A percentile compares a stretch with the other conserved stretches of the same genome.
Evolutionary conservation across 2,888 invertebrate species (phyloP).

Genomic region (Ophion costatus): DNA sequence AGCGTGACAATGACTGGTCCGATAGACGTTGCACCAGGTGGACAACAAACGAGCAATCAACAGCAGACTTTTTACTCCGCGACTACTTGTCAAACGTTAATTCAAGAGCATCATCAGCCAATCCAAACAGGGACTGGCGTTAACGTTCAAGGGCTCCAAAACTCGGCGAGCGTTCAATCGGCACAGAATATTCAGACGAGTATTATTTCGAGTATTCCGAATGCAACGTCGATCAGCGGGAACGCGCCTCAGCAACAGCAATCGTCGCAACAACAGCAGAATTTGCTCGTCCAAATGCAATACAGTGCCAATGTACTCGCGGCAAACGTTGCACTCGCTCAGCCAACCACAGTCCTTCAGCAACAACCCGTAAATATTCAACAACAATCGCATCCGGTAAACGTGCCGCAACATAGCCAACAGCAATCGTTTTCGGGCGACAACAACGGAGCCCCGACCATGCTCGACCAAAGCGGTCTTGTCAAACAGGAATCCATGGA

Average conservation of each 20-base stretch:
- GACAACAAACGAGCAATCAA: slow-evolving; percentile 47
- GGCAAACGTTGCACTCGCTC: slow-evolving; percentile 29
- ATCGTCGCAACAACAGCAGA: slow-evolving; percentile 63
- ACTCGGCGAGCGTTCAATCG: slow-evolving; percentile 71
- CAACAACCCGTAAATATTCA: slow-evolving; percentile 54
- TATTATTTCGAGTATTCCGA: slow-evolving; percentile 49
- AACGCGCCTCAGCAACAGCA: slow-evolving; percentile 49
- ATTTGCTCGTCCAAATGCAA: slow-evolving; percentile 65
- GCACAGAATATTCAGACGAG: slow-evolving; percentile 73
- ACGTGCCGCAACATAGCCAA: slow-evolving; percentile 56
- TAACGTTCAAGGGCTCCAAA: slow-evolving; percentile 75
- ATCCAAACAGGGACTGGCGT: slow-evolving; percentile 67
- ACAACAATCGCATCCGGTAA: slow-evolving; percentile 55
- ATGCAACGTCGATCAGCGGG: slow-evolving; percentile 39
- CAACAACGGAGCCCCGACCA: slow-evolving; percentile 69
- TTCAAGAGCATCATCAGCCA: slow-evolving; percentile 73
- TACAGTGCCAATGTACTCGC: slow-evolving; percentile 59
- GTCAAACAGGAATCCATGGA: slow-evolving; percentile 79
- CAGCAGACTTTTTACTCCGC: slow-evolving; percentile 66
- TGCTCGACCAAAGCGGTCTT: slow-evolving; percentile 70
- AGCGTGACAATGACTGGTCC: slow-evolving; percentile 35
- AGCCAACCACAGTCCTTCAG: slow-evolving; percentile 34
- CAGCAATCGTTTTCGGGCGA: slow-evolving; percentile 73
- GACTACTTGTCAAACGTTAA: slow-evolving; percentile 58
- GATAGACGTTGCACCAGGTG: slow-evolving; percentile 46